Evolutionary conservation across 2,888 invertebrate genomes (phyloP), one percentile per base, ranked within the genome.

Genomic region (Hydroisotoma schaefferi): DNA sequence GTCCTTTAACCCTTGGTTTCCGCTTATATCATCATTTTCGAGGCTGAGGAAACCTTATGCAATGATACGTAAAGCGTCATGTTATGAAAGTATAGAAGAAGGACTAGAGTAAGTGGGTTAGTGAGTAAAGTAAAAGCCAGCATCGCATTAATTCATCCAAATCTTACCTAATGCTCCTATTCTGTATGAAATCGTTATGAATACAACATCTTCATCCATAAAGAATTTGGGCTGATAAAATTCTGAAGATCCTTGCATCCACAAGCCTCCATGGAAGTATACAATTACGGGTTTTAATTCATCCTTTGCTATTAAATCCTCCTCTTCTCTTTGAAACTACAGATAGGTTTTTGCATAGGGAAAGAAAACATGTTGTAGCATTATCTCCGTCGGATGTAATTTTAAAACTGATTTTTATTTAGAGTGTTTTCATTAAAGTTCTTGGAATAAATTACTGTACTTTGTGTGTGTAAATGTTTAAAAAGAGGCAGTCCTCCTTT

Each of bases 261-360:
- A 69, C 20, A 65, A 40, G 4, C 70, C 70, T 53, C 70, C 70
- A 26, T 67, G 65, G 33, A 69, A 55, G 29, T 67, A 66, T 2
- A 67, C 63, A 0, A 69, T 56, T 2, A 67, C 67, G 2, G 66
- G 66, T 22, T 60, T 53, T 12, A 66, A 33, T 5, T 57, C 40
- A 15, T 47, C 28, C 15, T 51, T 51, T 2, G 55, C 43, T 22
- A 64, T 23, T 28, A 52, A 29, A 2, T 23, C 22, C 37, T 49
- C 48, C 2, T 37, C 37, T 26, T 37, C 28, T 40, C 53, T 29
- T 53, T 56, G n/a, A 56, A 48, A 63, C 54, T 57, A n/a, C 25
- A 29, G 6, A 38, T 18, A 25, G 12, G 8, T 26, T 25, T 15
- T 46, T n/a, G n/a, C n/a, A n/a, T n/a, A n/a, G n/a, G n/a, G n/a